Percentiles rank a stretch among this genome's conserved stretches.
Conservation (phyloP, 2,888 invertebrate genomes). For the Melanostoma mellinum region DNA sequence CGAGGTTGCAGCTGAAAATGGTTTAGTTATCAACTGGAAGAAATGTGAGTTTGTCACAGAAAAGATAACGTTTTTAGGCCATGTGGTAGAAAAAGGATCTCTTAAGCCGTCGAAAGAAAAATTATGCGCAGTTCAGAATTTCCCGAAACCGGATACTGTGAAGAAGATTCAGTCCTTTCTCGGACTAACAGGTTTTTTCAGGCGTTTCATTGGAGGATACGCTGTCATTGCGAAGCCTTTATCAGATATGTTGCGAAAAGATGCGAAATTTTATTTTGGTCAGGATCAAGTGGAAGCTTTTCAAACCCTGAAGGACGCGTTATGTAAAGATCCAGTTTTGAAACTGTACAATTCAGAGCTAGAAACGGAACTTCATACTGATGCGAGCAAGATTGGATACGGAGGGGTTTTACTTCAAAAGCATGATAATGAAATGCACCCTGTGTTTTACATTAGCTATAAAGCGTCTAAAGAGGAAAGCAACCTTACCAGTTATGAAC, state of each 20-base stretch:
- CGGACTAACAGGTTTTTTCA: constrained; percentile 75
- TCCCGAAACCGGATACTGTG: constrained; percentile 68
- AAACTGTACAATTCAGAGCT: constrained; percentile 58
- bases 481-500: constrained; percentile 21
- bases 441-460: constrained; percentile 74
- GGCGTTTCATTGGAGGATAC: too few species aligned
- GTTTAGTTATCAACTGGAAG: too few species aligned
- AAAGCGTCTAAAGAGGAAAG: constrained; percentile 58
- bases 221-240: too few species aligned
- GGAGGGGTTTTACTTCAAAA: constrained; percentile 1
- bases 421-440: too few species aligned
- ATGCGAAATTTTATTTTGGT: too few species aligned
- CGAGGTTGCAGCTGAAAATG: too few species aligned
- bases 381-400: constrained; percentile 56
- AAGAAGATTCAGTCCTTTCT: constrained; percentile 74
- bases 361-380: constrained; percentile 72
- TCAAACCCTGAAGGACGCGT: too few species aligned
- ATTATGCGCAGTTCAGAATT: constrained; percentile 70
- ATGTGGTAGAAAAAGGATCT: neutral
- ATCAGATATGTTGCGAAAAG: too few species aligned
- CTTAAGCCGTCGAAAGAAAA: constrained; percentile 54
- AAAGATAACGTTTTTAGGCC: too few species aligned
- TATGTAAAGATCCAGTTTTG: constrained; percentile 68
- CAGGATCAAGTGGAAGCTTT: too few species aligned
- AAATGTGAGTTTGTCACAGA: too few species aligned